A percentile compares a stretch with the other conserved stretches of the same genome.
Conservation (phyloP, 1,140 invertebrate species). For the Pogonognathellus flavescens region DNA sequence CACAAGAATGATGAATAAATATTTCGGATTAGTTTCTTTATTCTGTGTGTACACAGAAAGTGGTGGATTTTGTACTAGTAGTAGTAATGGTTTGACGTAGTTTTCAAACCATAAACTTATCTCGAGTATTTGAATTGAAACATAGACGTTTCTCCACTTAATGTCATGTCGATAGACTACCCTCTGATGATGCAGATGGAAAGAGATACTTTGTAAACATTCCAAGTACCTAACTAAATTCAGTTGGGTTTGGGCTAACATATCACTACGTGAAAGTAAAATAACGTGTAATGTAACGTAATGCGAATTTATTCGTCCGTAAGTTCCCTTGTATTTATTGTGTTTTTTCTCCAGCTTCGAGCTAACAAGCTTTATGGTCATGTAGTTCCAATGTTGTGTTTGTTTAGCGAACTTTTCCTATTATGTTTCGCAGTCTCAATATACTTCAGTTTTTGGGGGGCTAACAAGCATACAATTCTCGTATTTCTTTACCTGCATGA, state of each 20-base stretch:
- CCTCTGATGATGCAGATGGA: background rate
- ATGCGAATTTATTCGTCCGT: slow-evolving; percentile 1
- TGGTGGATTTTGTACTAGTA: background rate
- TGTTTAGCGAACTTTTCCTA: no score
- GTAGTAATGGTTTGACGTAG: background rate
- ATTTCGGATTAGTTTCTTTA: slow-evolving; percentile 31
- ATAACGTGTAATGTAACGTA: slow-evolving; percentile 9
- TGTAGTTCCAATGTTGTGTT: no score
- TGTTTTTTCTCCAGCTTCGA: background rate
- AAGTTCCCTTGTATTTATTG: slow-evolving; percentile 11
- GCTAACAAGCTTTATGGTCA: slow-evolving; percentile 10
- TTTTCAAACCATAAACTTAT: background rate
- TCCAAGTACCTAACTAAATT: background rate
- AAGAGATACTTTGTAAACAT: slow-evolving; percentile 37
- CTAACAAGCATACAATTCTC: no score
- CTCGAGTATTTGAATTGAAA: slow-evolving; percentile 11
- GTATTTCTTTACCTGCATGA: no score
- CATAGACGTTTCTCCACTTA: slow-evolving; percentile 20
- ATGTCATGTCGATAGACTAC: slow-evolving; percentile 12
- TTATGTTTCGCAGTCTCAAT: no score
- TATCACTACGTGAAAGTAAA: background rate
- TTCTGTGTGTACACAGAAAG: background rate
- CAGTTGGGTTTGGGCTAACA: background rate
- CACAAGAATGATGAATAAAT: slow-evolving; percentile 37
- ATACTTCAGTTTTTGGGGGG: no score